Conservation (phyloP, 1,140 invertebrate species). For the Bicyclus anynana region DNA sequence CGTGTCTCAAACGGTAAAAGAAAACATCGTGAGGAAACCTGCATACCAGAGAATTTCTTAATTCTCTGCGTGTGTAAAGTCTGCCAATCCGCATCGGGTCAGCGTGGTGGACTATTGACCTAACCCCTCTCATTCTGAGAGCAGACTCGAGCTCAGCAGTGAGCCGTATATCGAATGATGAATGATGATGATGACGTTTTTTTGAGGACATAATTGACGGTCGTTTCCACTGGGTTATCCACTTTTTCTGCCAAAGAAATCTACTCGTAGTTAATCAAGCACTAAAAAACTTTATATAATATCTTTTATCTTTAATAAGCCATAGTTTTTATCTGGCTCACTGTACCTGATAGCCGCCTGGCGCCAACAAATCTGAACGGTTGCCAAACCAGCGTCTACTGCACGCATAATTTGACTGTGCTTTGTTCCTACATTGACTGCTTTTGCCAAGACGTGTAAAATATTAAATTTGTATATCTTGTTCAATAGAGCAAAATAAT, state of each 20-base stretch:
- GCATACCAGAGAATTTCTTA: too few species aligned
- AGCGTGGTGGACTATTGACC: too few species aligned
- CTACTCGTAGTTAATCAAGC: neutral
- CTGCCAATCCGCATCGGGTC: too few species aligned
- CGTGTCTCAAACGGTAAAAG: too few species aligned
- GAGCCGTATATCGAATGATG: too few species aligned
- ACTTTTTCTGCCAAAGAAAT: neutral
- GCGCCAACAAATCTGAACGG: conserved; percentile 29
- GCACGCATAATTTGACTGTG: conserved; percentile 16
- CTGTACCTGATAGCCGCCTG: conserved; percentile 27
- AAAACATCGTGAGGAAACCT: too few species aligned
- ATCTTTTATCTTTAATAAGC: conserved; percentile 5
- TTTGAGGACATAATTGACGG: too few species aligned
- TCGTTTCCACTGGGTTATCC: too few species aligned
- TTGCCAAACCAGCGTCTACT: conserved; percentile 29
- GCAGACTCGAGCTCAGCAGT: too few species aligned
- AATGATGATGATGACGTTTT: too few species aligned
- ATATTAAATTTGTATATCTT: conserved; percentile 3
- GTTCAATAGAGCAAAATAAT: neutral
- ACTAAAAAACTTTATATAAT: neutral
- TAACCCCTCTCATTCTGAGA: too few species aligned
- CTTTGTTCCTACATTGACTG: conserved; percentile 9
- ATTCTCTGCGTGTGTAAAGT: too few species aligned
- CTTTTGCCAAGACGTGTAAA: conserved; percentile 8
- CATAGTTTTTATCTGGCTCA: conserved; percentile 13